Evolutionary conservation across 2,113 vertebrate species (phyloP), one percentile per base, ranked within the genome.

Genomic region (Callopanchax toddi): DNA sequence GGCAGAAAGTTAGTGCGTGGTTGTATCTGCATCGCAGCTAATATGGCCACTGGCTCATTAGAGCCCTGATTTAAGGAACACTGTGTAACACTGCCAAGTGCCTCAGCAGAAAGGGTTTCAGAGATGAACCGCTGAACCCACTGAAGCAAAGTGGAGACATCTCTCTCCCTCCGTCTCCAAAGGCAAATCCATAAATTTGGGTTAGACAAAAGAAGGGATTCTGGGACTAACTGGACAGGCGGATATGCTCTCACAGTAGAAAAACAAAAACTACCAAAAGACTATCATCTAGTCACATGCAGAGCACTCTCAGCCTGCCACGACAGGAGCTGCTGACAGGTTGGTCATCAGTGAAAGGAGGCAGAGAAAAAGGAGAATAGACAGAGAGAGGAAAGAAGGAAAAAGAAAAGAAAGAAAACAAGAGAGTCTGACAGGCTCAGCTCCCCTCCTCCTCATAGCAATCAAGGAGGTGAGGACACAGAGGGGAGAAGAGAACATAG

Each of bases 31-130:
- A 36, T 68, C 74, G 76, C 69, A 75, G 76, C 82, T 86, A 87
- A 89, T 76, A 81, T 83, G 81, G 71, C 85, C 84, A 74, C 64
- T 79, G 84, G 78, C 74, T 91, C 67, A 81, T 90, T 91, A 84
- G 80, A 76, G 73, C 79, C 60, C 69, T 76, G 83, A 84, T 84
- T 72, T 74, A 73, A 81, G 75, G 67, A 81, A 75, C 58, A 57
- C 74, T 70, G 79, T 21, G 60, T 69, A 59, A 69, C 50, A 36
- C 50, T 39, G 2, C 60, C 64, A 44, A 79, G 60, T 64, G 65
- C 54, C 59, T 71, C 59, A 17, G 65, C 29, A 25, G 55, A 63
- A 75, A 83, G 77, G 71, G 49, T 70, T 60, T 43, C 48, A 61
- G 67, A 75, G 49, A 74, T 58, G 54, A 60, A 20, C 65, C 67